Evolutionary conservation across 2,888 invertebrate genomes (phyloP), one percentile per base, ranked within the genome.

Genomic region (Drosophila fungiperda): DNA sequence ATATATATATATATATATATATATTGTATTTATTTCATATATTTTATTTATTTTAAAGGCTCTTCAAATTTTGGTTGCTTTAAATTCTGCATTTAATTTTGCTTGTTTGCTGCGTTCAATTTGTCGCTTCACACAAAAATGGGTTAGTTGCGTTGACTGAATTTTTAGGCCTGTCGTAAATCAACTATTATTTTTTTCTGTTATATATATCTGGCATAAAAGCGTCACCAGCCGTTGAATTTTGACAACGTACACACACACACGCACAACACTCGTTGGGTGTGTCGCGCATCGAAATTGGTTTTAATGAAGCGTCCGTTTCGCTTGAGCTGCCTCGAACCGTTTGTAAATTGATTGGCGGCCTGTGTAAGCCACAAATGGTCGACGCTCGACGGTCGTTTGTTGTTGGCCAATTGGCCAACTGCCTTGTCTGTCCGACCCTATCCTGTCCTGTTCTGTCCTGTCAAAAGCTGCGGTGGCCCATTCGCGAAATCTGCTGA

Each of bases 251-350:
- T 15, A 23, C 45, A 20, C 45, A 20, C 45, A 20, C 20, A 20
- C 29, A 40, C 49, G 42, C 26, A 45, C 42, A 67, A 33, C 29
- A 48, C 36, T 11, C 35, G 33, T 68, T 61, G 61, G 50, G 26
- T 66, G 63, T 48, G 80, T 68, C 59, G 82, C 60, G 84, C 64
- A 70, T 68, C 58, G 68, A 80, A 89, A 84, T 78, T 81, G 84
- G 76, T 87, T 84, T 81, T 84, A 89, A 84, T 84, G 89, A 81
- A 84, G 76, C 87, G 82, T 68, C 52, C 65, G 80, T 73, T 76
- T 42, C 80, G 81, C 77, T 67, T 58, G 61, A 71, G 42, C 36
- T 49, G 58, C 12, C 8, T 20, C 8, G 52, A 50, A 5, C 23
- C 12, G 48, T n/a, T 55, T 73, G 68, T 38, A 80, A 80, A 78